Evolutionary conservation across 1,140 invertebrate species (phyloP), one percentile per base, ranked within the genome.

Genomic region (Hesperophylax magnus): DNA sequence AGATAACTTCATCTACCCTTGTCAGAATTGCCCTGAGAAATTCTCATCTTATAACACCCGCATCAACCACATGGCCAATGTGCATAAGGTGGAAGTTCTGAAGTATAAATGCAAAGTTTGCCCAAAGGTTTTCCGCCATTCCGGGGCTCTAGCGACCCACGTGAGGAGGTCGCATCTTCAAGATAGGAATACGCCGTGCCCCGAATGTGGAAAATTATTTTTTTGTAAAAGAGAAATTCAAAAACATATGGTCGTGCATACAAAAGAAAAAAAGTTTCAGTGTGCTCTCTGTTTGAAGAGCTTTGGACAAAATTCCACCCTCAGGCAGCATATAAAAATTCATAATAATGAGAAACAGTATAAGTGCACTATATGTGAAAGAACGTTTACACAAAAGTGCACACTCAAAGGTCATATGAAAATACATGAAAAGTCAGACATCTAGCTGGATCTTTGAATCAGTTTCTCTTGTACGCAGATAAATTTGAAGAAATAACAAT

Each of bases 321-420:
- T 92, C 88, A 96, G 93, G 56, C 92, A 96, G 39, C 97, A 98
- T 85, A 93, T 97, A 90, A 93, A 93, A 52, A 94, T 94, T 39
- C 95, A 96, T 84, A 88, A 90, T 2, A 91, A 93, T 4, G 88
- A 89, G 53, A 86, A 87, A 31, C 88, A 88, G 0, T 88, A 86
- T 69, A 86, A 86, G 34, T 91, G 90, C 78, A 63, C 80, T 14
- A 72, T 86, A 47, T 91, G 90, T 79, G 86, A 85, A 39, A 85
- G 85, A 69, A 85, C 86, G 3, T 89, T 89, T 56, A 87, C 88
- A 3, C 87, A 89, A 79, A 89, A 88, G 39, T 88, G 87, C 47
- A 87, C 85, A 34, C 87, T 85, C 85, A 86, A 86, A 5, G 86
- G 85, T 78, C 88, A 89, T 22, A 86, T 88, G 87, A 84, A 86